Evolutionary conservation across 2,888 invertebrate species (phyloP), one percentile per base, ranked within the genome.

Genomic region (Tetrapedia diversipes): DNA sequence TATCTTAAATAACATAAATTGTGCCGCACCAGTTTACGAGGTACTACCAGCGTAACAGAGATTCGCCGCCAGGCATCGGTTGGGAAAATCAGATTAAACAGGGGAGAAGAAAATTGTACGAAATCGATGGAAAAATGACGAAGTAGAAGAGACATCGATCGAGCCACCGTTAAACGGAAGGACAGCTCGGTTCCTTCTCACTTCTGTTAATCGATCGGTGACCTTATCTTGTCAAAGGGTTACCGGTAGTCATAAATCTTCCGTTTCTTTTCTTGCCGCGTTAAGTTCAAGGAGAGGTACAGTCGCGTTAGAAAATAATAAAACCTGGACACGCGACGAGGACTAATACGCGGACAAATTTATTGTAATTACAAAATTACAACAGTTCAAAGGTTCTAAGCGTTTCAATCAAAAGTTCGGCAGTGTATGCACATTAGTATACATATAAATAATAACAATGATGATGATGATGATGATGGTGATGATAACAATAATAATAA

Each of bases 161-260:
- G 67, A 69, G 65, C 49, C 65, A 60, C 64, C 79, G 76, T 82
- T 82, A 82, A 59, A 24, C 53, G 41, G 45, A 73, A 65, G 67
- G 80, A 79, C 66, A 65, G 60, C 49, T 64, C 61, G 41, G 70
- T 45, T 65, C 49, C 57, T 66, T 59, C 70, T 60, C 63, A 63
- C 78, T 76, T 65, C 67, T 76, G 78, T 59, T 83, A 79, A 83
- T 81, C 83, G 81, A 83, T 83, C 60, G 59, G 60, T 83, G 83
- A 83, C 83, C 83, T 83, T 83, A 83, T 83, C 83, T 79, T 79
- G 81, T 83, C 83, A 81, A n/a, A 74, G 79, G 81, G 76, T 83
- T 74, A 76, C 76, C 61, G 76, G 37, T 66, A 72, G 45, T 51
- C 76, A 83, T 83, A 83, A 83, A 83, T 83, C 83, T 81, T 77